Percentiles rank a stretch among this genome's conserved stretches.
Evolutionary conservation across 1,140 invertebrate genomes (phyloP).

Genomic region (Drosophila tristis): DNA sequence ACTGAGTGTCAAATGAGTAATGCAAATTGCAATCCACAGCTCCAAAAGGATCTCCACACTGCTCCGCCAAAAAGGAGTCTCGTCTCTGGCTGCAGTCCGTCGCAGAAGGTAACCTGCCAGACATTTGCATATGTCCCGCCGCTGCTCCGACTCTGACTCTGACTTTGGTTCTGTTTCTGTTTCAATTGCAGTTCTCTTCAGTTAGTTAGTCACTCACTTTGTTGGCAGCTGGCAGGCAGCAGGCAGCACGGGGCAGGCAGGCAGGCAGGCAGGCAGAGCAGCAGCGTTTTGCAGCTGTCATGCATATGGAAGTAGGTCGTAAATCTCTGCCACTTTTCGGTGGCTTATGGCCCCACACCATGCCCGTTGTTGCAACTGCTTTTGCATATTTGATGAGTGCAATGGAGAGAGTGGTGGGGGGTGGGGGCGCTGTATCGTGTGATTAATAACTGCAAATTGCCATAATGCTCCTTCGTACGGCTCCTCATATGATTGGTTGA

Average conservation of each 20-base stretch:
- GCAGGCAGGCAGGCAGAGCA: too few relatives aligned
- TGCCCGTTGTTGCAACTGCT: slow-evolving; percentile 31
- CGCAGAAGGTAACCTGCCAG: slow-evolving; percentile 14
- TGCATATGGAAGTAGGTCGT: slow-evolving; percentile 80
- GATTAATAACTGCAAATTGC: slow-evolving; percentile 80
- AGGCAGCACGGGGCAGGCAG: too few relatives aligned
- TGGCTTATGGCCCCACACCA: slow-evolving; percentile 16
- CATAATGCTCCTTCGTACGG: slow-evolving; percentile 51
- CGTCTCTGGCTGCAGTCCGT: not conserved
- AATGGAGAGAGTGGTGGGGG: slow-evolving; percentile 5
- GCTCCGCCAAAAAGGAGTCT: slow-evolving; percentile 15
- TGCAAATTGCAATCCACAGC: slow-evolving; percentile 61
- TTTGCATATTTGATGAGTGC: slow-evolving; percentile 72
- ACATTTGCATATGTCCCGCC: slow-evolving; percentile 42
- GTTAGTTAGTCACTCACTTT: slow-evolving; percentile 73
- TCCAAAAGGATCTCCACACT: slow-evolving; percentile 29
- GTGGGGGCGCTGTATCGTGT: slow-evolving; percentile 17
- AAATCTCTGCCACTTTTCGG: slow-evolving; percentile 63
- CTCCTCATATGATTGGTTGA: slow-evolving; percentile 59
- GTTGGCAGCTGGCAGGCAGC: not conserved
- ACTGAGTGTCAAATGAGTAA: slow-evolving; percentile 77
- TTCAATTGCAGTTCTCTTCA: slow-evolving; percentile 29
- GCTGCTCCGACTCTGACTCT: not conserved
- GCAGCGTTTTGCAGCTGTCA: slow-evolving; percentile 69
- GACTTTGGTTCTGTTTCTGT: slow-evolving; percentile 15